Evolutionary conservation across 2,888 invertebrate genomes (phyloP).

Genomic region (Hofmannophila pseudospretella): DNA sequence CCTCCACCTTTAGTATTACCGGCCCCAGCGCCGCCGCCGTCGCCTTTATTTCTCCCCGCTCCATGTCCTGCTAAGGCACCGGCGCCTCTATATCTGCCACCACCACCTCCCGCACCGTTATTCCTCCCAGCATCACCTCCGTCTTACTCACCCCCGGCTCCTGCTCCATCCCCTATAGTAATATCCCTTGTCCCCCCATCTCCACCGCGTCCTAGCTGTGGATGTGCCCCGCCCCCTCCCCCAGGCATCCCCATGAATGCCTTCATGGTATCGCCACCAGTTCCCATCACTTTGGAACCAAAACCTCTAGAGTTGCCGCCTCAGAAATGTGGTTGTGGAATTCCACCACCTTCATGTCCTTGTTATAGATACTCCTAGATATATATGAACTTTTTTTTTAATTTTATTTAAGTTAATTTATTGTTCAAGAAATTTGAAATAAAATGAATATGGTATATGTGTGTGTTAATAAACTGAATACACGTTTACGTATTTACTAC

Average conservation of each 20-base stretch:
- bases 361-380: conserved; percentile 8
- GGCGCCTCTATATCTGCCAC: conserved; percentile 11
- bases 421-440: too few relatives aligned
- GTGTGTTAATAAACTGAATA: background rate
- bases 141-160: conserved; percentile 8
- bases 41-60: conserved; percentile 15
- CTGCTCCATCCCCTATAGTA: conserved; percentile 36
- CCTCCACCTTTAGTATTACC: conserved; percentile 12
- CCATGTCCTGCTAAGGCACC: conserved; percentile 13
- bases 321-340: conserved; percentile 10
- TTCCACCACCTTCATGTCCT: conserved; percentile 10
- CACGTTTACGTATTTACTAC: background rate
- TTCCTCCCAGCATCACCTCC: conserved; percentile 20
- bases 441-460: background rate
- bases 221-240: conserved; percentile 15
- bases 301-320: conserved; percentile 39
- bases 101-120: conserved; percentile 9
- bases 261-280: conserved; percentile 53
- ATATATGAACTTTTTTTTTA: background rate
- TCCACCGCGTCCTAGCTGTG: conserved; percentile 29
- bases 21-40: conserved; percentile 20
- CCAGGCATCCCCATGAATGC: conserved; percentile 56
- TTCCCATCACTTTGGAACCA: conserved; percentile 56
- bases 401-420: too few relatives aligned
- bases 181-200: conserved; percentile 44